These are phyloP conservation scores for Sacculina carcini DNA, from an alignment of 2,888 invertebrate genomes.

Conservation along the genomic window DNA sequence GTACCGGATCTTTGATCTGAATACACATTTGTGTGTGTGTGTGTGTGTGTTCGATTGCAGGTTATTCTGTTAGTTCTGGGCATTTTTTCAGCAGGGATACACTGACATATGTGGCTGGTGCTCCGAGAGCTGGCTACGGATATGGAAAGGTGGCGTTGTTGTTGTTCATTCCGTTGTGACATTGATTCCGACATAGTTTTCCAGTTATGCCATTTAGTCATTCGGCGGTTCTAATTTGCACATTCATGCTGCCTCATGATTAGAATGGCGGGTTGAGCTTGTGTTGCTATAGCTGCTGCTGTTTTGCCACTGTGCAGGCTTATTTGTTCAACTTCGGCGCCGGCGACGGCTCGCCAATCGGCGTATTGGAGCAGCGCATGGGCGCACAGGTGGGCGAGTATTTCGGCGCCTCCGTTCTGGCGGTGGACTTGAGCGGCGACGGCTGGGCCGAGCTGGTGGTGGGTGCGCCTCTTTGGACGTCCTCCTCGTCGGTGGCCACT, in stretches of 20 bases:
- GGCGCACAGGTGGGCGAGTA: constrained; percentile 16
- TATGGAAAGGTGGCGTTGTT: not conserved
- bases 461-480: constrained; percentile 17
- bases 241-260: too few relatives aligned
- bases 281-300: too few relatives aligned
- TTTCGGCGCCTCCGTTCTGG: constrained; percentile 18
- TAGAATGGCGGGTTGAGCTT: too few relatives aligned
- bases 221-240: too few relatives aligned
- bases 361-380: not conserved
- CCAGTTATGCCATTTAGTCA: too few relatives aligned
- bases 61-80: not conserved
- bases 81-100: not conserved
- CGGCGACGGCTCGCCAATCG: not conserved
- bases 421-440: constrained; percentile 18
- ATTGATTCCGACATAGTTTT: not conserved
- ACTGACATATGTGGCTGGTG: not conserved
- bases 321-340: constrained; percentile 3
- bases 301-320: too few relatives aligned
- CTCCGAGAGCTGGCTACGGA: not conserved
- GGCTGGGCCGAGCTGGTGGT: constrained; percentile 18
- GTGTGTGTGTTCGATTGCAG: not conserved
- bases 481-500: not conserved
- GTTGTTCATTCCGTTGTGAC: not conserved
- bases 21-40: not conserved
- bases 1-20: too few relatives aligned